Evolutionary conservation across 2,888 invertebrate genomes (phyloP), one percentile per base, ranked within the genome.

Genomic region (Yponomeuta malinellus): DNA sequence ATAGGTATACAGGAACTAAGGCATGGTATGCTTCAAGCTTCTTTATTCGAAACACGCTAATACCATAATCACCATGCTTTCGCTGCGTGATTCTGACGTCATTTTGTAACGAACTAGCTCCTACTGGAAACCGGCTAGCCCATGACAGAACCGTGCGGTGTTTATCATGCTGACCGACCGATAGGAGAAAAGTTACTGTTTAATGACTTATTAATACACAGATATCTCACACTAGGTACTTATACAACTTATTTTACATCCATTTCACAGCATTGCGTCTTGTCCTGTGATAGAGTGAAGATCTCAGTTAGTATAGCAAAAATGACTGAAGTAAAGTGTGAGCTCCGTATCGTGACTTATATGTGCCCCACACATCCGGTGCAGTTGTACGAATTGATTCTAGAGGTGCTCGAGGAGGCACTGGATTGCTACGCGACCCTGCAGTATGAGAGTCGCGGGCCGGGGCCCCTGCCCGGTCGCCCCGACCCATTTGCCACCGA

Each of bases 281-380:
- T 59, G 52, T 59, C 1, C 52, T 59, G 52, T 59, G 52, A 59
- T 59, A 59, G 69, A 75, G 52, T 23, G 29, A 52, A 69, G 33
- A 69, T 48, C 31, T 69, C 52, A 52, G 33, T 69, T 48, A 72
- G 1, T 52, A 52, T 10, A 52, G 10, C 52, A 12, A 84, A 78
- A 76, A 91, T 90, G 91, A 81, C 88, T 63, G 75, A 77, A 74
- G 78, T 76, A 71, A 87, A 85, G 75, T 76, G 78, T 72, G 88
- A 90, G 74, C 80, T 95, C 71, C 90, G 94, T 12, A 79, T 94
- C 68, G 88, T 93, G 73, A 94, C 94, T 0, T 94, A 94, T 78
- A 92, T 95, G 92, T 93, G 93, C 74, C 94, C 94, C 15, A 93
- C 93, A 68, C 91, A 94, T 74, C 94, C 94, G 6, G 92, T 94